These are phyloP conservation scores for Eueides isabella DNA, from an alignment of 1,140 invertebrate genomes.

Conservation along the genomic window DNA sequence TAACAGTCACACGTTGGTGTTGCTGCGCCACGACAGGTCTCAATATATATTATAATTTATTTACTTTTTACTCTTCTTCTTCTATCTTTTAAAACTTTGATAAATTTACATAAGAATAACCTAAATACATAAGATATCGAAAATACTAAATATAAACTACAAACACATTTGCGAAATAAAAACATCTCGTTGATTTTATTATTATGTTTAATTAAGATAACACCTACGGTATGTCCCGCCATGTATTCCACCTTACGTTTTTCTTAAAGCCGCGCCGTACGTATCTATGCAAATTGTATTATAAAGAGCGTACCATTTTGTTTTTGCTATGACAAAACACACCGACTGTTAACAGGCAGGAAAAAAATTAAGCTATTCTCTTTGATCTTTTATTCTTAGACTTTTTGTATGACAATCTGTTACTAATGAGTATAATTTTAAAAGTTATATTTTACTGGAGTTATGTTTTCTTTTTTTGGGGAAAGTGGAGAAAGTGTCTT, in stretches of 20 bases:
- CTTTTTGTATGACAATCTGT: not conserved
- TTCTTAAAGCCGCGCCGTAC: conserved; percentile 45
- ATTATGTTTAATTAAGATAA: not conserved
- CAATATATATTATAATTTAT: too few relatives aligned
- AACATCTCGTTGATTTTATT: not conserved
- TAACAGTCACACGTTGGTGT: too few relatives aligned
- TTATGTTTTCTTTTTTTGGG: not conserved
- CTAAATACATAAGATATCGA: too few relatives aligned
- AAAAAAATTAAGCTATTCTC: conserved; percentile 38
- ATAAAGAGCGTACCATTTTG: conserved; percentile 41
- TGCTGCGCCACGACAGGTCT: too few relatives aligned
- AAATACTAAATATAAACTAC: too few relatives aligned
- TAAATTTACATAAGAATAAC: too few relatives aligned
- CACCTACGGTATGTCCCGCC: not conserved
- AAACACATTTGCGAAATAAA: not conserved
- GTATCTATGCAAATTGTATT: conserved; percentile 65
- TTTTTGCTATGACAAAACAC: conserved; percentile 43
- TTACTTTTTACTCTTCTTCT: too few relatives aligned
- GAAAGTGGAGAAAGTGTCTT: not conserved
- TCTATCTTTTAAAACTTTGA: too few relatives aligned
- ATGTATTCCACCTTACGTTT: conserved; percentile 33
- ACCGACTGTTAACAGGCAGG: conserved; percentile 23
- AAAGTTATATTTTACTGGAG: not conserved
- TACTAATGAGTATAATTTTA: not conserved
- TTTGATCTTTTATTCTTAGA: conserved; percentile 21